Evolutionary conservation across 2,888 invertebrate species (phyloP), one percentile per base, ranked within the genome.

Genomic region (Tiliacea aurago): DNA sequence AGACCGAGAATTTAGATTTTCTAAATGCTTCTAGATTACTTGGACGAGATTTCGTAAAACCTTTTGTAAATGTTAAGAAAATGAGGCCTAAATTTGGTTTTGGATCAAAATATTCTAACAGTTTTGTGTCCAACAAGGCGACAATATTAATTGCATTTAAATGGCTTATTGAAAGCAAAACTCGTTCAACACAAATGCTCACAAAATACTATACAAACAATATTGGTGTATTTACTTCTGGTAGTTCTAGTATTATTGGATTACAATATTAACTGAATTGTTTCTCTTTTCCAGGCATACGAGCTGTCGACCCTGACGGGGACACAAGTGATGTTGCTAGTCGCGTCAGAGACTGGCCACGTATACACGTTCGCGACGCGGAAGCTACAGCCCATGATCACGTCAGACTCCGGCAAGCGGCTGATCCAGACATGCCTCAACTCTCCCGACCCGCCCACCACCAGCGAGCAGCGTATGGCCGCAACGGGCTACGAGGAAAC

Each of bases 311-410:
- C 99, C 87, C 96, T 99, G 94, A 99, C 99, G 84, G 99, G 99
- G 70, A 99, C 99, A 51, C 99, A 99, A 97, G 99, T 99, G 94
- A 99, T 99, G 99, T 97, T 99, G 90, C 97, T 99, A 92, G 99
- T 99, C 85, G 99, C 99, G 79, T 99, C 99, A 84, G 99, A 99
- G 96, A 99, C 99, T 33, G 99, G 99, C 70, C 99, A 99, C 96
- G 99, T 99, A 91, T 99, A 99, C 97, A 99, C 99, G 81, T 99
- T 99, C 96, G 99, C 99, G 83, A 99, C 99, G 87, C 97, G 99
- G 87, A 99, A 99, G 95, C 97, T 99, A 70, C 99, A 99, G 95
- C 99, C 99, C 86, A 99, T 99, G 99, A 99, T 99, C 94, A 99
- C 99, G 64, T 99, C 99, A 87, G 98, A 98, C 93, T 98, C 98